Conservation (phyloP, 2,797 vertebrate genomes). For the Microchirus variegatus region DNA sequence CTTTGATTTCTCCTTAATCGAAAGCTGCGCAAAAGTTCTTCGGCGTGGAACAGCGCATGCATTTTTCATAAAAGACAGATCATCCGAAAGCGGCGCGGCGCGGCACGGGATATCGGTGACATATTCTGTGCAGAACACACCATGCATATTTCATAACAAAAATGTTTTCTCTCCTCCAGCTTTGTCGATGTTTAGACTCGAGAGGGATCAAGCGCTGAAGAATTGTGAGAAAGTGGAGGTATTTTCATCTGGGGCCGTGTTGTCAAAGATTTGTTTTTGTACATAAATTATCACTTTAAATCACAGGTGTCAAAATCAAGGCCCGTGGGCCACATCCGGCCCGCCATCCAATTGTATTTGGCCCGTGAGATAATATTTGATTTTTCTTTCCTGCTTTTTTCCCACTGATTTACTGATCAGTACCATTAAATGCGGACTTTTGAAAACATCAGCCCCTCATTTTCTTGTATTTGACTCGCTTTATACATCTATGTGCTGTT, state of each 20-base stretch:
- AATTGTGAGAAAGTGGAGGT: slow-evolving; percentile 14
- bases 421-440: too few species aligned
- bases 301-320: too few species aligned
- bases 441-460: too few species aligned
- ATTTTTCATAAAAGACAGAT: slow-evolving; percentile 65
- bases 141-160: slow-evolving; percentile 67
- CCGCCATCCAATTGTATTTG: too few species aligned
- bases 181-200: slow-evolving; percentile 35
- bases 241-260: slow-evolving; percentile 5
- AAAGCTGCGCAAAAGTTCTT: slow-evolving; percentile 39
- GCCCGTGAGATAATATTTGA: too few species aligned
- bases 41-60: slow-evolving; percentile 50
- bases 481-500: too few species aligned
- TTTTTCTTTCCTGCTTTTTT: too few species aligned
- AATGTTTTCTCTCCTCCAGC: slow-evolving; percentile 53
- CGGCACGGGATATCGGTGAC: slow-evolving; percentile 41
- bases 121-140: slow-evolving; percentile 62
- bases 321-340: too few species aligned
- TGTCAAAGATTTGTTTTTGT: slow-evolving; percentile 14
- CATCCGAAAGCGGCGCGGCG: slow-evolving; percentile 39
- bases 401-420: too few species aligned
- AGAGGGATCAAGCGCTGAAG: slow-evolving; percentile 8
- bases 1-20: slow-evolving; percentile 61
- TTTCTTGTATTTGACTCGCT: too few species aligned
- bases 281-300: slow-evolving; percentile 13